These are phyloP conservation scores for fruit fly (Drosophila melanogaster) DNA, from an alignment of 1,140 invertebrate genomes.

Conservation along the genomic window DNA sequence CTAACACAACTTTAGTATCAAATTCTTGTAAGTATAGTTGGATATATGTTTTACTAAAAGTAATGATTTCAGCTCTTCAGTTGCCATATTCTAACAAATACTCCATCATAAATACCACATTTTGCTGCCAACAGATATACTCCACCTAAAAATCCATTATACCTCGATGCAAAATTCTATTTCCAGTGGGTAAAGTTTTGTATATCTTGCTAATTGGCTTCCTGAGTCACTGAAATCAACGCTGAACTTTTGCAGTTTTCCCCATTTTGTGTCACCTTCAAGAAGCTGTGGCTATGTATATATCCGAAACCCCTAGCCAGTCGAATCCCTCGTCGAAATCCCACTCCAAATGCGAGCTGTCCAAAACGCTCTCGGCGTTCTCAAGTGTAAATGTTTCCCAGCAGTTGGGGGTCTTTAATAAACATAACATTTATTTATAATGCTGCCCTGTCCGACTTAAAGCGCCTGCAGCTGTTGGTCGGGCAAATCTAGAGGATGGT, in stretches of 20 bases:
- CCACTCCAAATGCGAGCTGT: conserved; percentile 18
- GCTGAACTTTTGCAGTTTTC: conserved; percentile 19
- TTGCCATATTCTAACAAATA: no score
- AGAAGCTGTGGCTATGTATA: background rate
- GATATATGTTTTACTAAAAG: no score
- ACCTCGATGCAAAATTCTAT: background rate
- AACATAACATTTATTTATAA: conserved; percentile 64
- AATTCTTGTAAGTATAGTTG: no score
- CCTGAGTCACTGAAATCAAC: conserved; percentile 16
- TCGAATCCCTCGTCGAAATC: background rate
- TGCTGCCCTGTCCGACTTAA: conserved; percentile 20
- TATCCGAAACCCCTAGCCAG: background rate
- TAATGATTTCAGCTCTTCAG: no score
- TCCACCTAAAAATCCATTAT: background rate
- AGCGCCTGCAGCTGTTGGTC: conserved; percentile 18
- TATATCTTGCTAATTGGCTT: conserved; percentile 34
- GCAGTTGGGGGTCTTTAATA: conserved; percentile 67
- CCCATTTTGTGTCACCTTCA: conserved; percentile 25
- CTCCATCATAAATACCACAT: background rate
- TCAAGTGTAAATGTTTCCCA: conserved; percentile 52
- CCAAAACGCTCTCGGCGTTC: conserved; percentile 27
- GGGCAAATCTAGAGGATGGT: conserved; percentile 7
- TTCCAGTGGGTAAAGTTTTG: conserved; percentile 11
- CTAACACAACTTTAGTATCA: background rate
- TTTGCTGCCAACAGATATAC: background rate